These are phyloP conservation scores for Falco concolor DNA, from an alignment of 2,797 vertebrate genomes.

Conservation along the genomic window DNA sequence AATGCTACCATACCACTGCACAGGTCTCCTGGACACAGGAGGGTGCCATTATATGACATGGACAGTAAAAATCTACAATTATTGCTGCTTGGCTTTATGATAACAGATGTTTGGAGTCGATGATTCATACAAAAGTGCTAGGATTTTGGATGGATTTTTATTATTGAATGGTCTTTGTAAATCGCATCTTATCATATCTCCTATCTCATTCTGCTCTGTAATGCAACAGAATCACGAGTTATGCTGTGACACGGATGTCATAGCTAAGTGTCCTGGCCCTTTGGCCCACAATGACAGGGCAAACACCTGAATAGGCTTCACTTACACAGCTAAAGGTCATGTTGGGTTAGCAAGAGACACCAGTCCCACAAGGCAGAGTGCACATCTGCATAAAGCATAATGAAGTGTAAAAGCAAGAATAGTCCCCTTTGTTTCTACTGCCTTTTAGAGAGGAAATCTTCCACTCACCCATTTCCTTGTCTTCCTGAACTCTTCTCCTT, in stretches of 20 bases:
- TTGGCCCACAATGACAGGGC: not conserved
- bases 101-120: not conserved
- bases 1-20: not conserved
- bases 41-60: not conserved
- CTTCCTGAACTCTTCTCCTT: constrained; percentile 87
- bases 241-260: rapidly evolving
- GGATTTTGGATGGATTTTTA: not conserved
- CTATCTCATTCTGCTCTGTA: not conserved
- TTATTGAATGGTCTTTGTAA: not conserved
- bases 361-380: not conserved
- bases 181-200: not conserved
- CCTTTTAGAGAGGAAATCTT: not conserved
- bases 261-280: not conserved
- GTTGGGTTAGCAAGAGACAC: not conserved
- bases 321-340: not conserved
- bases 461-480: constrained; percentile 90
- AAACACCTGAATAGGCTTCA: not conserved
- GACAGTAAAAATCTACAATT: not conserved
- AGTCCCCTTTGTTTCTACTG: not conserved
- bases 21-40: not conserved
- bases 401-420: not conserved
- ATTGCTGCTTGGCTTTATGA: not conserved
- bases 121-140: not conserved
- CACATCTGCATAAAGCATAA: not conserved
- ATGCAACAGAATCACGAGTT: not conserved